Evolutionary conservation across 2,797 vertebrate species (phyloP).

Genomic region (Rhadinocentrus ornatus): DNA sequence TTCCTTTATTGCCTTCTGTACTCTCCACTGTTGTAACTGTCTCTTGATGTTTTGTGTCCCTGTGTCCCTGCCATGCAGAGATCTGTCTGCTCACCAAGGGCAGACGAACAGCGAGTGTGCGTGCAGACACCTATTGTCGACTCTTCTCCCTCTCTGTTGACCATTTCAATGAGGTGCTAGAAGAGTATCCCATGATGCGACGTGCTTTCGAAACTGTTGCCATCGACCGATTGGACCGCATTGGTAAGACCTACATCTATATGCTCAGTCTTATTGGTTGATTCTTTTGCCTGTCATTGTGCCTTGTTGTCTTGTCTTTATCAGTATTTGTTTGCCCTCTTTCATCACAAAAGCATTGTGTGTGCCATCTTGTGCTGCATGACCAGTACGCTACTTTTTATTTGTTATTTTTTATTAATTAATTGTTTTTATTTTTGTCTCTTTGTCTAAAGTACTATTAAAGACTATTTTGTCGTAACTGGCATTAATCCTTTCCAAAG

Average conservation of each 20-base stretch:
- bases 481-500: constrained; percentile 78
- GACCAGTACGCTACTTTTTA: constrained; percentile 75
- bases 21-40: constrained; percentile 10
- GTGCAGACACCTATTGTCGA: constrained; percentile 96
- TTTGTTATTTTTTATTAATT: background rate
- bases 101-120: constrained; percentile 95
- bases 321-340: constrained; percentile 72
- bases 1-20: constrained; percentile 27
- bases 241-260: constrained; percentile 85
- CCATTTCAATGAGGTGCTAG: constrained; percentile 98
- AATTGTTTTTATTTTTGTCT: constrained; percentile 12
- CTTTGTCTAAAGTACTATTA: constrained; percentile 56
- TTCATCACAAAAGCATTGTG: constrained; percentile 80
- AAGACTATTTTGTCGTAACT: constrained; percentile 59
- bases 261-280: constrained; percentile 58
- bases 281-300: constrained; percentile 77
- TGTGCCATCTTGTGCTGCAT: constrained; percentile 85
- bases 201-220: constrained; percentile 95
- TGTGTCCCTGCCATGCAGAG: constrained; percentile 78
- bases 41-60: constrained; percentile 23
- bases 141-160: constrained; percentile 98
- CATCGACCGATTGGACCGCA: constrained; percentile 96
- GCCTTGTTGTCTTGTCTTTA: constrained; percentile 77
- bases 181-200: constrained; percentile 99
- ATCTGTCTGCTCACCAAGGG: constrained; percentile 98